Evolutionary conservation across 2,113 vertebrate species (phyloP).

Genomic region (Tretioscincus oriximinensis): DNA sequence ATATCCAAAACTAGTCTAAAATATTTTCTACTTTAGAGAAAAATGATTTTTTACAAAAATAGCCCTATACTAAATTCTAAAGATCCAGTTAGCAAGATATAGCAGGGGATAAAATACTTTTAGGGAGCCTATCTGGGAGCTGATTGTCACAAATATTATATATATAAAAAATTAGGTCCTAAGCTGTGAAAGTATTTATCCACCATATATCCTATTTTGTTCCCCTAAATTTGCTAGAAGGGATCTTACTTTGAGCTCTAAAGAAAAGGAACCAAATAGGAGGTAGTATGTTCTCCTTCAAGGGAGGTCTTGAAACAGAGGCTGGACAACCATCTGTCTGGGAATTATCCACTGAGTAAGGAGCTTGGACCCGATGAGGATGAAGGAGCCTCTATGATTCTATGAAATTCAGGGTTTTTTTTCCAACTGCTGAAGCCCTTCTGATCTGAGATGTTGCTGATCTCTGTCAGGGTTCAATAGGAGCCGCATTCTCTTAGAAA

Average conservation of each 20-base stretch:
- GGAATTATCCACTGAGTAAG: too few species aligned
- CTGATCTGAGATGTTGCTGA: neutral
- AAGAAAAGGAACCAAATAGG: neutral
- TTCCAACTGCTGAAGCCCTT: neutral
- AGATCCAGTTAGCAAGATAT: neutral
- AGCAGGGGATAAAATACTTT: neutral
- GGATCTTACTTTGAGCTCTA: neutral
- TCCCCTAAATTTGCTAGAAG: too few species aligned
- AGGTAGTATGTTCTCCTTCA: too few species aligned
- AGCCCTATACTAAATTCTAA: neutral
- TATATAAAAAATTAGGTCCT: too few species aligned
- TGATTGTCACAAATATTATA: neutral
- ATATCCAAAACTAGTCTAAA: neutral
- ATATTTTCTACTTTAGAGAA: neutral
- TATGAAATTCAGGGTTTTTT: neutral
- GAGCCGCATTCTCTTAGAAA: neutral
- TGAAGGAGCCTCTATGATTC: too few species aligned
- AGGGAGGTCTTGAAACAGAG: too few species aligned
- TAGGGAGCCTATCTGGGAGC: too few species aligned
- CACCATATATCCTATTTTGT: too few species aligned
- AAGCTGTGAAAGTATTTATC: too few species aligned
- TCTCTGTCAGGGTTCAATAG: neutral
- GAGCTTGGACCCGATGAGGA: too few species aligned
- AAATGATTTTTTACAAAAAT: too few species aligned
- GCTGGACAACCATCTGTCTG: too few species aligned